These are phyloP conservation scores for Tokudaia tokunoshimensis DNA, from an alignment of 2,797 vertebrate species.

Conservation along the genomic window DNA sequence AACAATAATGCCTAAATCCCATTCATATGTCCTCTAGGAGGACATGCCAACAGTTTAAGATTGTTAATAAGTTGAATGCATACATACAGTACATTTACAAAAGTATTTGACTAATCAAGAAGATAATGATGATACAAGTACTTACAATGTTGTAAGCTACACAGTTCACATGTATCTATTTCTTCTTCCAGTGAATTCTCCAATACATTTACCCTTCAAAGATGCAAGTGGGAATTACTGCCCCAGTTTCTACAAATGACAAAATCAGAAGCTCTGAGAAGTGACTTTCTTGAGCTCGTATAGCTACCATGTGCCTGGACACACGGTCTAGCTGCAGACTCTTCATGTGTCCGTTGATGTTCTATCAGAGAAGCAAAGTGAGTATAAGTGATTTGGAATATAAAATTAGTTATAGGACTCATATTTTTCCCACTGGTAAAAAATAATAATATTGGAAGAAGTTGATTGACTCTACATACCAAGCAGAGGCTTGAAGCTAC, in stretches of 20 bases:
- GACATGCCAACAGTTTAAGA: neutral
- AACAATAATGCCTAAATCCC: neutral
- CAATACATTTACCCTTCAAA: neutral
- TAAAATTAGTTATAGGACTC: neutral
- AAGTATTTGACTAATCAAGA: slow-evolving; percentile 12
- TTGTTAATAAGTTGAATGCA: slow-evolving; percentile 11
- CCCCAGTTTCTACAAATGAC: neutral
- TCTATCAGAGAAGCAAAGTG: neutral
- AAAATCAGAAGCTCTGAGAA: neutral
- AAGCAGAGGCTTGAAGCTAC: neutral
- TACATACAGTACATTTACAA: neutral
- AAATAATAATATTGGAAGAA: slow-evolving; percentile 25
- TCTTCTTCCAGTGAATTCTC: neutral
- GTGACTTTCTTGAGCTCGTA: neutral
- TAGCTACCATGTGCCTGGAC: neutral
- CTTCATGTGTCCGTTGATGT: neutral
- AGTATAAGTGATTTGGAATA: neutral
- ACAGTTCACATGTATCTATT: neutral
- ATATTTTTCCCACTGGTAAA: neutral
- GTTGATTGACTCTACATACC: neutral
- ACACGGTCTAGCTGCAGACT: neutral
- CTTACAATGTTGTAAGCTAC: neutral
- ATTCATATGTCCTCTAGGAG: neutral
- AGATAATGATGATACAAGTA: neutral
- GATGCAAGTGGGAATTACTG: neutral